phyloP scores from a whole-genome alignment of 2,888 invertebrate genomes.

The Sarcophaga rosellei region DNA sequence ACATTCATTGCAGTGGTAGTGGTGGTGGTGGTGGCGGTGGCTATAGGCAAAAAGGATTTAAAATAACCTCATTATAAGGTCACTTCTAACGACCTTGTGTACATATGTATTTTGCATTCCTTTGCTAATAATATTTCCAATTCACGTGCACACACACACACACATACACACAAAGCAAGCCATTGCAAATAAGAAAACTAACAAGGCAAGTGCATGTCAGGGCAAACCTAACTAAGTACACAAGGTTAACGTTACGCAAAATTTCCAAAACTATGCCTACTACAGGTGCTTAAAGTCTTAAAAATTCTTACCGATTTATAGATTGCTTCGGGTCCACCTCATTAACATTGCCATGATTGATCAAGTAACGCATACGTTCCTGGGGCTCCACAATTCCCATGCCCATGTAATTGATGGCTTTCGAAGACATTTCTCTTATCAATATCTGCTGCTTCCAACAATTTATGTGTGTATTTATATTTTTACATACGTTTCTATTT shows the following conservation, averaged over 20 bases:
- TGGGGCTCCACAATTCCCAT: conserved; percentile 84
- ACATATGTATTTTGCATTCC: conserved; percentile 1
- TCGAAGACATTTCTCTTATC: conserved; percentile 62
- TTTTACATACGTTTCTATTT: conserved; percentile 13
- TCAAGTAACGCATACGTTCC: conserved; percentile 86
- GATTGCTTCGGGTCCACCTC: conserved; percentile 89
- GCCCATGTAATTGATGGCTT: conserved; percentile 77
- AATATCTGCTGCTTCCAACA: background rate
- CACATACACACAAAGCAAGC: background rate
- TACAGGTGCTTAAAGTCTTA: background rate
- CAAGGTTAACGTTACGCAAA: conserved; percentile 66
- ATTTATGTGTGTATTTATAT: background rate
- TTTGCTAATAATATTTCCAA: background rate
- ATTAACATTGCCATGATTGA: conserved; percentile 86
- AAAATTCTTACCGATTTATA: conserved; percentile 85
- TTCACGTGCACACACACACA: background rate
- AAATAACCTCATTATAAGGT: conserved; percentile 67
- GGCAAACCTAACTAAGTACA: background rate
- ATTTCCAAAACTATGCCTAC: background rate
- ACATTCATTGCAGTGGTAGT: conserved; percentile 64
- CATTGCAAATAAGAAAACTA: background rate
- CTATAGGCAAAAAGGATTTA: conserved; percentile 64
- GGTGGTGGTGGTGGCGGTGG: too few relatives aligned
- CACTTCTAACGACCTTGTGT: conserved; percentile 66
- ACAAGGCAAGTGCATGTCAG: conserved; percentile 6